Evolutionary conservation across 2,888 invertebrate species (phyloP), one percentile per base, ranked within the genome.

Genomic region (Mythimna impura): DNA sequence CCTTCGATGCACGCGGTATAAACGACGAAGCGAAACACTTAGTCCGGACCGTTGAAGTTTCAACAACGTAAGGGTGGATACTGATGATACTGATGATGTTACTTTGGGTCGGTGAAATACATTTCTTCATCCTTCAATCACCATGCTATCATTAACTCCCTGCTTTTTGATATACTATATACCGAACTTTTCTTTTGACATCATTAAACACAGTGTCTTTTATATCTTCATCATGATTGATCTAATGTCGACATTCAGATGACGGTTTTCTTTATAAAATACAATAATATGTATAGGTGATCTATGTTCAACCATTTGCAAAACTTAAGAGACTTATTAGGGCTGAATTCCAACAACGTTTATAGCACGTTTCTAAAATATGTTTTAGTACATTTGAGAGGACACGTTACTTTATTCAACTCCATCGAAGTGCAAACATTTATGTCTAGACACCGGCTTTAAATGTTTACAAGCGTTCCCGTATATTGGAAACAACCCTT

Each of bases 401-500:
- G 25, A 66, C 50, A 20, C 54, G 17, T 30, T 60, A 10, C 52
- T 78, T 80, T 58, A 79, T 80, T 70, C 70, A 80, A 66, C 76
- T 79, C 60, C 71, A 71, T 58, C 66, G 66, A 76, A 79, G 78
- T 76, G 80, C 80, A 79, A 76, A 76, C 76, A 80, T 71, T 71
- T 80, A 65, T 55, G 78, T 79, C 78, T 79, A 79, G 78, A 79
- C 78, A 70, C 50, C 63, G 78, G 71, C 80, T 79, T 80, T 76
- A 64, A 66, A 63, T 80, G 80, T 80, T 78, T 76, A 80, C 80
- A 63, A 66, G 65, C 17, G 69, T 65, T 52, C 36, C 75, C 47
- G 65, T 65, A 75, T 74, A 79, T 80, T 80, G 78, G 57, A 58
- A 66, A 80, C 80, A 80, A 80, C 80, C 78, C 80, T 80, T 75